These are phyloP conservation scores for Entelurus aequoreus DNA, from an alignment of 2,113 vertebrate species.

Conservation along the genomic window DNA sequence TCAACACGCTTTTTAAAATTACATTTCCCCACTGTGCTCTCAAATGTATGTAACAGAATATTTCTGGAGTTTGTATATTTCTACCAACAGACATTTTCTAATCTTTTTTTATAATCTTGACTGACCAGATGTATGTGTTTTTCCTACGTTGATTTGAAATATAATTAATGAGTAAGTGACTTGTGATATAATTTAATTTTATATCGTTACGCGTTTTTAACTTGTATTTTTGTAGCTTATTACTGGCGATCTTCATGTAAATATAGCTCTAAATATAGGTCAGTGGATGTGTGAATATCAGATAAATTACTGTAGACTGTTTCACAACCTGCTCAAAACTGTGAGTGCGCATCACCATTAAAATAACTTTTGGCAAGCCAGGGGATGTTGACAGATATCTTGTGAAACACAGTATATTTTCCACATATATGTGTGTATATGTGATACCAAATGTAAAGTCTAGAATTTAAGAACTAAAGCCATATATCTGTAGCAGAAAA, in stretches of 20 bases:
- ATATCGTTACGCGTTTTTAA: constrained; percentile 19
- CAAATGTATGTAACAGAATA: constrained; percentile 68
- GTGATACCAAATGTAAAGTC: constrained; percentile 69
- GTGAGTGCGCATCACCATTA: constrained; percentile 28
- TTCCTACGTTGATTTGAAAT: constrained; percentile 43
- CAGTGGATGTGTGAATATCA: constrained; percentile 52
- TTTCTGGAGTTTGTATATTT: constrained; percentile 77
- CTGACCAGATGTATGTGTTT: constrained; percentile 62
- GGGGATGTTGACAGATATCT: constrained; percentile 30
- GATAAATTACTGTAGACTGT: constrained; percentile 52
- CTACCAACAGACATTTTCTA: constrained; percentile 67
- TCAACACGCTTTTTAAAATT: constrained; percentile 37
- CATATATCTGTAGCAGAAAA: constrained; percentile 61
- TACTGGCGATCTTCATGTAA: constrained; percentile 38
- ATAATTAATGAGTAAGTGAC: constrained; percentile 64
- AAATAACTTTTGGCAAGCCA: constrained; percentile 36
- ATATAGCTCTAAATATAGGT: constrained; percentile 45
- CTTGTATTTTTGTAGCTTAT: constrained; percentile 34
- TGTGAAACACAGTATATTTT: constrained; percentile 24
- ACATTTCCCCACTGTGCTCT: constrained; percentile 42
- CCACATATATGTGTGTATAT: constrained; percentile 37
- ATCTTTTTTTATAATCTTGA: constrained; percentile 71
- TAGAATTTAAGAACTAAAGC: constrained; percentile 69
- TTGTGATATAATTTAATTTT: constrained; percentile 62
- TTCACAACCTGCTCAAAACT: constrained; percentile 46